Evolutionary conservation across 2,888 invertebrate species (phyloP), one percentile per base, ranked within the genome.

Genomic region (Tenodera sinensis): DNA sequence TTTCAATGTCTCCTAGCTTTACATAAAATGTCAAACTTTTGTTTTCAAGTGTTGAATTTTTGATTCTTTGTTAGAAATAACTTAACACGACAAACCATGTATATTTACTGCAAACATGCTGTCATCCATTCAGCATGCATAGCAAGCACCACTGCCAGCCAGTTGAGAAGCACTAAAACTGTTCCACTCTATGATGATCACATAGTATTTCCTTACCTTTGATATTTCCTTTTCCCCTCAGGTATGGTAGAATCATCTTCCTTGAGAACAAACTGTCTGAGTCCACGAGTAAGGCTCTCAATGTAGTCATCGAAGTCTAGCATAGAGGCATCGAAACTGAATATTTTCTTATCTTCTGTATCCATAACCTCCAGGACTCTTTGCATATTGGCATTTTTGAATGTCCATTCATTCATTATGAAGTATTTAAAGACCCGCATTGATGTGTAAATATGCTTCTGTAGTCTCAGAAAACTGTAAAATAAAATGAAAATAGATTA

Each of bases 371-470:
- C 91, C 89, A 91, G 91, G n/a, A 93, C 91, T 47, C 91, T 91
- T 28, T 92, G 89, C 83, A 92, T 92, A 90, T 93, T 93, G 34
- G 92, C 92, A 83, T 92, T 92, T 47, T 91, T 91, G 91, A 93
- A 93, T 71, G 91, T 91, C 95, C 95, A 95, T 88, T 94, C 93
- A 87, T 93, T 92, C 42, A 93, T 92, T 84, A 94, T 93, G 92
- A 95, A 95, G 92, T 93, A 95, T 89, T 93, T 93, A 89, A 95
- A 91, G 1, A 93, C 93, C 88, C 92, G 92, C 89, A 94, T 92
- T 7, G 94, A 93, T 89, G 93, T 92, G 90, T 93, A 94, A 89
- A 95, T 93, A 89, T 93, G 93, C 89, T 92, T 93, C 91, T 94
- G 94, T 82, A 94, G 92, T 91, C 92, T 93, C 90, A 94, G 93